phyloP scores from a whole-genome alignment of 2,888 invertebrate genomes.

The Homarus gammarus region DNA sequence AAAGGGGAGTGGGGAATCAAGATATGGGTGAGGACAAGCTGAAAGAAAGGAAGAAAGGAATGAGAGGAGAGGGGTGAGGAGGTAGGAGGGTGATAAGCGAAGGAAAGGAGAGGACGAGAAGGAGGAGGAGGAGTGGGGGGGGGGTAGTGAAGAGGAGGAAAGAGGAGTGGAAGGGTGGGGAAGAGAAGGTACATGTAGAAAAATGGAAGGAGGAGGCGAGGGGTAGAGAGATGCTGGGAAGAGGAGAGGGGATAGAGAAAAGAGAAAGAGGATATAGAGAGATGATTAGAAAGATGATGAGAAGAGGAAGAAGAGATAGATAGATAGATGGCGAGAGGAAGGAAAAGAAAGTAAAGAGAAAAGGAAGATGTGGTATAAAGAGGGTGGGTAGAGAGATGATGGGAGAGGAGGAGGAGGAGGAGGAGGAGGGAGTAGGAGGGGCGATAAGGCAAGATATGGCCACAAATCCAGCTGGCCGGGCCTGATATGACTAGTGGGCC shows the following conservation, averaged over 20 bases:
- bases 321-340: not conserved
- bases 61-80: not conserved
- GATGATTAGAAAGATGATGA: not conserved
- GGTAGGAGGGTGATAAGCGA: slow-evolving; percentile 5
- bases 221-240: not conserved
- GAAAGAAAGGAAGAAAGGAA: not conserved
- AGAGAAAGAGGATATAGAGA: not conserved
- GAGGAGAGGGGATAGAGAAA: not conserved
- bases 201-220: not conserved
- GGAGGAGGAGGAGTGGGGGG: not conserved
- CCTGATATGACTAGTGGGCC: slow-evolving; percentile 68
- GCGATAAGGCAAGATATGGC: slow-evolving; percentile 64
- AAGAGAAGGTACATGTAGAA: not conserved
- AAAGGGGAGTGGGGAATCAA: not conserved
- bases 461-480: slow-evolving; percentile 67
- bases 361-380: not conserved
- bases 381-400: not conserved
- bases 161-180: not conserved
- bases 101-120: not conserved
- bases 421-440: not conserved
- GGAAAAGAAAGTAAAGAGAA: not conserved
- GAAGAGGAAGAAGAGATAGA: not conserved
- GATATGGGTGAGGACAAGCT: not conserved
- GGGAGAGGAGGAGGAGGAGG: not conserved
- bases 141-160: not conserved